Base-by-base conservation (phyloP, 2,113 vertebrate genomes). In the Ameiurus melas region DNA sequence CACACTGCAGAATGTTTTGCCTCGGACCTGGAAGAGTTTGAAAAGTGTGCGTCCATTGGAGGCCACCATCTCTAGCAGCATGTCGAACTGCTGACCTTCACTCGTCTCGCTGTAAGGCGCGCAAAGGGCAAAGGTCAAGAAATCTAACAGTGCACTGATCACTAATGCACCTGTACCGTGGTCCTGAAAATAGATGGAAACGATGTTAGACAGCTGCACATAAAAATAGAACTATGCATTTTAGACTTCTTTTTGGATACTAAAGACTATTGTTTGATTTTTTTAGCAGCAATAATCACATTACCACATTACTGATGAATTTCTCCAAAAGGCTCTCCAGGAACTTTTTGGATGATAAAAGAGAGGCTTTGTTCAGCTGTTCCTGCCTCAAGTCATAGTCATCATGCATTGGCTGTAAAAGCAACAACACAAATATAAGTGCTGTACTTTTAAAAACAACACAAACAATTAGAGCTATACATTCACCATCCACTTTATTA, bases 71-170 rank as follows among this genome's bases (percentile, higher is more conserved):
- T 99, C 98, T 60, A 99, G 94, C 87, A 99, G 94, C 98, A 99
- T 99, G 94, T 99, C 98, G 92, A 99, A 99, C 93, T 99, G 98
- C 94, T 99, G 98, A 84, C 98, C 96, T 93, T 99, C 98, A 5
- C 97, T 99, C 83, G 98, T 99, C 94, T 99, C 98, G 88, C 98
- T 99, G 92, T 99, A 99, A 0, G 98, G 98, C 89, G 98, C 98
- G 94, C 98, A 99, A n/a, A 99, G 97, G 86, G 98, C 97, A 94
- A 99, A 99, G 3, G 98, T 99, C 92, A 99, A 95, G 95, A 99
- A 99, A 95, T 99, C 98, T 96, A 99, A 94, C 90, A 99, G 97
- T 0, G 98, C 97, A 95, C 98, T 99, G 95, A 99, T 99, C 90
- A 99, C 98, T 88, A 99, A 95, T 84, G 98, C 98, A 93, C 98